A percentile compares a stretch with the other conserved stretches of the same genome.
These are phyloP conservation scores for Akabosia matsudoensis DNA, from an alignment of 1,140 invertebrate genomes.

Conservation along the genomic window DNA sequence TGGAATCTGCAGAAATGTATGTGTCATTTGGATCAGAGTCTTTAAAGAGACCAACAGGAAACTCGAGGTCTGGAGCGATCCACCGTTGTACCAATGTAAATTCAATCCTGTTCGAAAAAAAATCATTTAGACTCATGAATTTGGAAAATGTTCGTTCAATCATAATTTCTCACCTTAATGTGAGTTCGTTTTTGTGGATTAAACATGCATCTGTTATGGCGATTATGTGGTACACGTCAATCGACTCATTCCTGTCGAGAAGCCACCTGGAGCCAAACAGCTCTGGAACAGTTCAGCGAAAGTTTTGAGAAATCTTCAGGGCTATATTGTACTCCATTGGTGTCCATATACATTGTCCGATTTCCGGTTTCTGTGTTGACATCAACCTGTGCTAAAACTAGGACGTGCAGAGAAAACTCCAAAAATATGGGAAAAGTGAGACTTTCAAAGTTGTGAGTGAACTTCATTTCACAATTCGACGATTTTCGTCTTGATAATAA, in stretches of 20 bases:
- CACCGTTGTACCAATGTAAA: conserved; percentile 79
- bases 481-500: too few species aligned
- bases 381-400: too few species aligned
- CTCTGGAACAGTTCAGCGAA: background rate
- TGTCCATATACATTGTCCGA: too few species aligned
- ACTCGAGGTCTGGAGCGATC: conserved; percentile 68
- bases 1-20: conserved; percentile 70
- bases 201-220: conserved; percentile 28
- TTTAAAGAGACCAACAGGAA: conserved; percentile 70
- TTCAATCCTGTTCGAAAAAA: conserved; percentile 60
- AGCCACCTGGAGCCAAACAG: conserved; percentile 26
- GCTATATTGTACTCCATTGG: too few species aligned
- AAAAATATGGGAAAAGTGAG: too few species aligned
- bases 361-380: too few species aligned
- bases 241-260: background rate
- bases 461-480: too few species aligned
- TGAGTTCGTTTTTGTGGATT: background rate
- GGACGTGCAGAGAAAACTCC: too few species aligned
- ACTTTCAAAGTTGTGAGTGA: too few species aligned
- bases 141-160: too few species aligned
- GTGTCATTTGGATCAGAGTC: conserved; percentile 57
- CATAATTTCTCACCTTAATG: conserved; percentile 61
- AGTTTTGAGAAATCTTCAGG: background rate
- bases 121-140: background rate
- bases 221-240: conserved; percentile 19